Percentiles rank a stretch among this genome's conserved stretches.
Conservation (phyloP, 64 coral and sea anemone species). For the Anthopleura sola region DNA sequence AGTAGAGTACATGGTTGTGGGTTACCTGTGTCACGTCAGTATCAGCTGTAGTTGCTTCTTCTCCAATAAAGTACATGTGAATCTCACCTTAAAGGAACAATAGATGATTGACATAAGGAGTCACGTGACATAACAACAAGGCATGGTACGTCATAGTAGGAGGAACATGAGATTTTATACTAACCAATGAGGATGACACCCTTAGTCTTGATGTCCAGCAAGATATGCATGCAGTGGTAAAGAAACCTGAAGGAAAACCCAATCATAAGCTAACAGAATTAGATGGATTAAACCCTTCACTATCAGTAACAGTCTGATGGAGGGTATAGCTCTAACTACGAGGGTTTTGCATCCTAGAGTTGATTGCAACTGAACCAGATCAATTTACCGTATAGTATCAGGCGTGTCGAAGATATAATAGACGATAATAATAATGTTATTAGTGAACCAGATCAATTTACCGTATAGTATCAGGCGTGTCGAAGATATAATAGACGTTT, state of each 20-base stretch:
- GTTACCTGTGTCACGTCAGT: conserved; percentile 85
- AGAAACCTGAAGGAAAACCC: conserved; percentile 43
- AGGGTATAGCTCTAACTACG: too few species aligned
- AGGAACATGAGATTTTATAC: not conserved
- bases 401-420: conserved; percentile 84
- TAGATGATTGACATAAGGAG: not conserved
- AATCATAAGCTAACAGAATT: too few species aligned
- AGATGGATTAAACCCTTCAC: too few species aligned
- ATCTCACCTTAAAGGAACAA: conserved; percentile 62
- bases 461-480: conserved; percentile 90
- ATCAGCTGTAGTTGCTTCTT: conserved; percentile 71
- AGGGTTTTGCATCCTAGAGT: too few species aligned
- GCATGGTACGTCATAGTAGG: too few species aligned
- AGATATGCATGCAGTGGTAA: conserved; percentile 66
- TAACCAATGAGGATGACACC: conserved; percentile 81
- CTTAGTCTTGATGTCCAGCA: conserved; percentile 71
- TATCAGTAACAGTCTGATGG: too few species aligned
- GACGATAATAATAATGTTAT: conserved; percentile 11
- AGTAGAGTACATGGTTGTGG: not conserved
- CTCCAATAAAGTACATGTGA: conserved; percentile 91
- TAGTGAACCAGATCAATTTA: not conserved
- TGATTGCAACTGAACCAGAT: too few species aligned
- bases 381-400: conserved; percentile 85
- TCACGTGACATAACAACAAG: not conserved
- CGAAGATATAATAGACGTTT: conserved; percentile 87